phyloP scores from a whole-genome alignment of 2,797 vertebrate species.

The Remorina albescens region DNA sequence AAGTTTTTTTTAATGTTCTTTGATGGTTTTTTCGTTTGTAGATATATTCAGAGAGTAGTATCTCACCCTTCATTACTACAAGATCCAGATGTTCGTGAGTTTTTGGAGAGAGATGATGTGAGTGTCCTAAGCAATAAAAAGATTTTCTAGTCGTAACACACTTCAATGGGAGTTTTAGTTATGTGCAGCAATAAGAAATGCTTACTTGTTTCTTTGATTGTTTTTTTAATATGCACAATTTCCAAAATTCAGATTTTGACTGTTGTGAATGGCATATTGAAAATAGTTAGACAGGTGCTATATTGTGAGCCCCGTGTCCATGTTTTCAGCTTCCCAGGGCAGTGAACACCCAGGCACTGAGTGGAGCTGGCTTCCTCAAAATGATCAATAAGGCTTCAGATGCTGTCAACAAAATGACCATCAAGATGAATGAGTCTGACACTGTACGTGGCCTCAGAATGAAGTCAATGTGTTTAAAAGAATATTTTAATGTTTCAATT shows the following conservation, averaged over 20 bases:
- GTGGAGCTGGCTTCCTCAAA: constrained; percentile 95
- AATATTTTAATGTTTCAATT: not conserved
- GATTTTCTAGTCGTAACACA: not conserved
- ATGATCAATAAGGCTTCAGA: constrained; percentile 98
- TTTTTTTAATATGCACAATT: too few species aligned
- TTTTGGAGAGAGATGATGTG: constrained; percentile 97
- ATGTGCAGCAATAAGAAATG: not conserved
- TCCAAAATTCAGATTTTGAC: not conserved
- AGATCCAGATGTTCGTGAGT: constrained; percentile 95
- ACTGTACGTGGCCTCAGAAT: constrained; percentile 85
- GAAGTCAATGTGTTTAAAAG: not conserved
- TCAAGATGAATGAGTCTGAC: constrained; percentile 97
- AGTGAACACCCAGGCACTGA: constrained; percentile 92
- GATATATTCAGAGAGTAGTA: constrained; percentile 94
- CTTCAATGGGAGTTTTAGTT: not conserved
- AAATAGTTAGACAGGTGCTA: not conserved
- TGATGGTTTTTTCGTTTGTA: too few species aligned
- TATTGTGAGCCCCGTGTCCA: not conserved
- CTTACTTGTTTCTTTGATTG: not conserved
- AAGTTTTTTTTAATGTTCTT: not conserved
- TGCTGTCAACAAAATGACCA: constrained; percentile 98
- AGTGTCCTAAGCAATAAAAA: constrained; percentile 11
- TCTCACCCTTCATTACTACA: constrained; percentile 92
- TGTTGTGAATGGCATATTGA: not conserved
- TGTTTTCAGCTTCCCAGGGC: constrained; percentile 92